Evolutionary conservation across 2,113 vertebrate species (phyloP), one percentile per base, ranked within the genome.

Genomic region (Morone chrysops): DNA sequence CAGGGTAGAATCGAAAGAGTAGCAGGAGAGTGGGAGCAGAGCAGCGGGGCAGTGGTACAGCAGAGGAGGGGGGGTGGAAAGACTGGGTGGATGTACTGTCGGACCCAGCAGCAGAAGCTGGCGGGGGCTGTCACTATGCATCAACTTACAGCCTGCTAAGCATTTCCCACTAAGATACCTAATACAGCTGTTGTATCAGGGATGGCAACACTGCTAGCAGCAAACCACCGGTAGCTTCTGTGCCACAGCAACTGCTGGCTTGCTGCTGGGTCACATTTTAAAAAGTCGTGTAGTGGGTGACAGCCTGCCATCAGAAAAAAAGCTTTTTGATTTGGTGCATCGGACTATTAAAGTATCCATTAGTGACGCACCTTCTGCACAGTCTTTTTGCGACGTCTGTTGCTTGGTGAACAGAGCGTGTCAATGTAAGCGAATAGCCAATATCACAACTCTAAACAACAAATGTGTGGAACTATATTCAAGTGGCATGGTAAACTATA

Each of bases 111-210:
- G 54, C 25, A 70, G 38, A 62, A 62, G 50, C 53, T 22, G 51
- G 73, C 1, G 65, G 60, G 62, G 59, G 62, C 48, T 3, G 48
- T 71, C 81, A 53, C 41, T 20, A 25, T 25, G 54, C 48, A 59
- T 74, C 66, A 76, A 3, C 81, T 40, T 25, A 13, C 53, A 70
- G 70, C 70, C 38, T 54, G 67, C 48, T 60, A 65, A 75, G 63
- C 66, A 67, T 53, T 62, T 48, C 74, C 66, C 25, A 50, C 69
- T 12, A 75, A 66, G 53, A 59, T 17, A 36, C 63, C 54, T 45
- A 41, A n/a, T 68, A 18, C 10, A 61, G 78, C 65, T 73, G 25
- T 13, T 69, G 54, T 51, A 14, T 4, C 0, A 5, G n/a, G 59
- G 68, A 70, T 8, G 38, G 20, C 5, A 14, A n/a, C 62, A 5